Percentiles rank a stretch among this genome's conserved stretches.
These are phyloP conservation scores for Drosophila fungiperda DNA, from an alignment of 2,888 invertebrate genomes.

Conservation along the genomic window DNA sequence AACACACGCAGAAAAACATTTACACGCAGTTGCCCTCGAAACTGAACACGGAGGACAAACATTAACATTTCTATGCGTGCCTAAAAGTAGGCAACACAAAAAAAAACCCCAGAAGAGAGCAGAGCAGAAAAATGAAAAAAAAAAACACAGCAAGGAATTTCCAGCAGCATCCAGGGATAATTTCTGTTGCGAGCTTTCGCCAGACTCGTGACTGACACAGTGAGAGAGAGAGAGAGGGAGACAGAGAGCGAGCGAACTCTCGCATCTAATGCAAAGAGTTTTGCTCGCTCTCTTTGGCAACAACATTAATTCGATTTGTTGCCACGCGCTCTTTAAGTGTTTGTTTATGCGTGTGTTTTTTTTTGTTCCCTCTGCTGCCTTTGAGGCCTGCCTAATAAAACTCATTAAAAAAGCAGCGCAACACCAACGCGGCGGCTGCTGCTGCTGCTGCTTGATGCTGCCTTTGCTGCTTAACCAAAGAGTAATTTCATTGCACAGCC, in stretches of 20 bases:
- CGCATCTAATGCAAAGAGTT: not conserved
- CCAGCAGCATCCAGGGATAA: constrained; percentile 81
- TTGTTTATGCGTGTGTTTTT: constrained; percentile 73
- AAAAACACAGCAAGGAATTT: constrained; percentile 53
- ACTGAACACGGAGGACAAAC: constrained; percentile 64
- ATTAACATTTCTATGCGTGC: constrained; percentile 79
- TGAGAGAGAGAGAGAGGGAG: constrained; percentile 3
- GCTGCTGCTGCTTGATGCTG: not conserved
- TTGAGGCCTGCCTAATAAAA: constrained; percentile 70
- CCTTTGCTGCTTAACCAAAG: constrained; percentile 2
- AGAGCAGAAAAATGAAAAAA: constrained; percentile 8
- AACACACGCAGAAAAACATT: constrained; percentile 7
- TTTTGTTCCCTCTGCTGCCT: constrained; percentile 13
- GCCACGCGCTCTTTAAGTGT: constrained; percentile 72
- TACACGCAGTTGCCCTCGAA: constrained; percentile 57
- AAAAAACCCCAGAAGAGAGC: constrained; percentile 4
- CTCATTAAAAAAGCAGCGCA: constrained; percentile 73
- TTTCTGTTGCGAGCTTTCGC: constrained; percentile 72
- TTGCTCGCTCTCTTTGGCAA: constrained; percentile 42
- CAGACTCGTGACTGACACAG: constrained; percentile 51
- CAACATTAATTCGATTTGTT: constrained; percentile 72
- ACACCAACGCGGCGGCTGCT: constrained; percentile 31
- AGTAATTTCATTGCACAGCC: constrained; percentile 20
- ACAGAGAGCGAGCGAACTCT: constrained; percentile 9
- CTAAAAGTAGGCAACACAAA: constrained; percentile 67